Percentiles rank a stretch among this genome's conserved stretches.
phyloP scores from a whole-genome alignment of 2,797 vertebrate genomes.

The Brachyalestes nurse region DNA sequence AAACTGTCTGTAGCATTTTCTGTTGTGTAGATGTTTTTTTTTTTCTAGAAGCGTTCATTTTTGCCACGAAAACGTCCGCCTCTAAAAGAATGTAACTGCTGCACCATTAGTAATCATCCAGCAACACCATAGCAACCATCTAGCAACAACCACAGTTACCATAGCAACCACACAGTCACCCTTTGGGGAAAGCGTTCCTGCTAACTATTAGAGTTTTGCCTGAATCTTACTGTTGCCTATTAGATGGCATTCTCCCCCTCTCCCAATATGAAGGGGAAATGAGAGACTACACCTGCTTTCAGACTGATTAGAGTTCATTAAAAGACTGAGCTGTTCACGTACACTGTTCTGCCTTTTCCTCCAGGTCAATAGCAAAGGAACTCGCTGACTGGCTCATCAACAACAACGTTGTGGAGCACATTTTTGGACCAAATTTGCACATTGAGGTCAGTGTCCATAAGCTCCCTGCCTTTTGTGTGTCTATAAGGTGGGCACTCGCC shows the following conservation, averaged over 20 bases:
- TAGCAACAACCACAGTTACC: too few species aligned
- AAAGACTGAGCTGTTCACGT: not conserved
- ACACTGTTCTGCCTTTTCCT: not conserved
- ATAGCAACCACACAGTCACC: too few species aligned
- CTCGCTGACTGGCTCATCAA: conserved; percentile 94
- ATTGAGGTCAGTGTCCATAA: conserved; percentile 96
- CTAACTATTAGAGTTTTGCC: not conserved
- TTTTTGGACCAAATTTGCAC: conserved; percentile 96
- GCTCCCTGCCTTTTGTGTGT: not conserved
- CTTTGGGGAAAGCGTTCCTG: too few species aligned
- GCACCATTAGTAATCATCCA: too few species aligned
- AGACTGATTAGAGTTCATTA: not conserved
- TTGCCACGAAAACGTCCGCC: too few species aligned
- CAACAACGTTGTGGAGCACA: conserved; percentile 97
- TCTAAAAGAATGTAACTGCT: too few species aligned
- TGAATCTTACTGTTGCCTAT: not conserved
- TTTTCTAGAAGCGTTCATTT: too few species aligned
- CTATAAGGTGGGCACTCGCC: not conserved
- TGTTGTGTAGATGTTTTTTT: too few species aligned
- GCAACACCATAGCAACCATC: too few species aligned
- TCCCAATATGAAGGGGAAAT: not conserved
- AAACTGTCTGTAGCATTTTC: too few species aligned
- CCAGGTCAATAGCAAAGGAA: conserved; percentile 95
- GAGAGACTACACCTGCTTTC: too few species aligned
- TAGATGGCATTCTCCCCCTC: not conserved